Evolutionary conservation across 2,113 vertebrate genomes (phyloP).

Genomic region (Megatriorchis doriae): DNA sequence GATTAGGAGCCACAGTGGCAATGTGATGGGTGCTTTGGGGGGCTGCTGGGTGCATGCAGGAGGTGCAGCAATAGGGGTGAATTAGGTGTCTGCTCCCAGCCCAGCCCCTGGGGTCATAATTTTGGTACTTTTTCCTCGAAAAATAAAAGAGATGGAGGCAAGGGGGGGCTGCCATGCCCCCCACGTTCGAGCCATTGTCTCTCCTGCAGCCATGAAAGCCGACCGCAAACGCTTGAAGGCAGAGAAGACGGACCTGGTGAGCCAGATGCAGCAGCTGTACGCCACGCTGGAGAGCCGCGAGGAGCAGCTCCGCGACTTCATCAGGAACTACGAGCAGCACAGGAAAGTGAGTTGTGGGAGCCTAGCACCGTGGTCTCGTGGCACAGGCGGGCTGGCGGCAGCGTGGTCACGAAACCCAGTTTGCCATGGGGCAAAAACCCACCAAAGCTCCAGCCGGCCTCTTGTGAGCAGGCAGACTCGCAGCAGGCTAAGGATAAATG

Average conservation of each 20-base stretch:
- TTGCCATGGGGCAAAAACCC: neutral
- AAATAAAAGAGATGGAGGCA: neutral
- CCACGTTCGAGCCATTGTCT: rapidly evolving
- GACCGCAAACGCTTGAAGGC: constrained; percentile 94
- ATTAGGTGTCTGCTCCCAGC: neutral
- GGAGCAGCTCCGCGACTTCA: constrained; percentile 97
- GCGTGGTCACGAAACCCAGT: rapidly evolving
- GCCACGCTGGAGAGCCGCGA: constrained; percentile 95
- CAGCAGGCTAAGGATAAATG: neutral
- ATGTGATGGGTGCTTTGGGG: rapidly evolving
- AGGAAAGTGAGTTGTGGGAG: constrained; percentile 80
- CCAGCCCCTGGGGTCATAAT: rapidly evolving
- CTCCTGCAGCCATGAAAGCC: constrained; percentile 89
- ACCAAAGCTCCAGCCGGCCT: neutral
- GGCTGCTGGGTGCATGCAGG: neutral
- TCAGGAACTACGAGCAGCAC: constrained; percentile 97
- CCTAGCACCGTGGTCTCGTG: rapidly evolving
- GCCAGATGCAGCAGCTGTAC: constrained; percentile 99
- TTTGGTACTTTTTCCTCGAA: neutral
- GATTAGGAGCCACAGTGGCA: rapidly evolving
- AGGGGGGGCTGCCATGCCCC: neutral
- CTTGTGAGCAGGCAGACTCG: rapidly evolving
- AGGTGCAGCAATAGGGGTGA: rapidly evolving
- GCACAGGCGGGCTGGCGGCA: neutral
- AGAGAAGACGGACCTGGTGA: constrained; percentile 93